These are phyloP conservation scores for Morinoia aosen DNA, from an alignment of 2,888 invertebrate genomes.

Conservation along the genomic window DNA sequence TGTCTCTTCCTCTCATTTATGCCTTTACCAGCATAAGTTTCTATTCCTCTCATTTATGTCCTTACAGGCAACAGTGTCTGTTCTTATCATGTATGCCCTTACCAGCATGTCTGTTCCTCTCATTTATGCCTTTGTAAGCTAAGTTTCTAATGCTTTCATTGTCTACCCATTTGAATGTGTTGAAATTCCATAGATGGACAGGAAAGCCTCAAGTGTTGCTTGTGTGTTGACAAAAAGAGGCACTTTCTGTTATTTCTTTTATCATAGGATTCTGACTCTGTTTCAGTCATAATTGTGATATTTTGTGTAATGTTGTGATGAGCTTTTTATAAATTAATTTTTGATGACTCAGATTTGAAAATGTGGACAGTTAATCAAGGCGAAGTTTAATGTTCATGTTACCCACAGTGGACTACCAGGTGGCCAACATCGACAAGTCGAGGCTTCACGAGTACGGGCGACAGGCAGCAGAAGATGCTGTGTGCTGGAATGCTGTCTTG, in stretches of 20 bases:
- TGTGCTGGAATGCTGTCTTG: slow-evolving; percentile 89
- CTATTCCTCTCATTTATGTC: neutral
- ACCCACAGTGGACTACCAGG: slow-evolving; percentile 61
- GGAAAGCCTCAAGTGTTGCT: neutral
- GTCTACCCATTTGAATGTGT: no score
- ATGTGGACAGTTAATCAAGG: neutral
- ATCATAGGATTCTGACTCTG: no score
- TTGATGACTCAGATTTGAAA: neutral
- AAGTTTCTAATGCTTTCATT: neutral
- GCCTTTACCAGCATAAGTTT: slow-evolving; percentile 54
- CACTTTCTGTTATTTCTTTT: neutral
- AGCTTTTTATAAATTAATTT: neutral
- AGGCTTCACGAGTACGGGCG: slow-evolving; percentile 78
- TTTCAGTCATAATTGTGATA: no score
- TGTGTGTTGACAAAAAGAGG: neutral
- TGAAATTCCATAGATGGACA: no score
- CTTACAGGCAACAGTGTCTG: neutral
- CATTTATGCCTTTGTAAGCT: slow-evolving; percentile 37
- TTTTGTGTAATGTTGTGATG: no score
- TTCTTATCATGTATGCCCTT: no score
- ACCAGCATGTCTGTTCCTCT: neutral
- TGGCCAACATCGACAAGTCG: slow-evolving; percentile 69
- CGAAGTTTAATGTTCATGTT: neutral
- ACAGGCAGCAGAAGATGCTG: slow-evolving; percentile 87
- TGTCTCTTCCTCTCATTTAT: neutral